These are phyloP conservation scores for Tupiocoris notatus DNA, from an alignment of 2,888 invertebrate genomes.

Conservation along the genomic window DNA sequence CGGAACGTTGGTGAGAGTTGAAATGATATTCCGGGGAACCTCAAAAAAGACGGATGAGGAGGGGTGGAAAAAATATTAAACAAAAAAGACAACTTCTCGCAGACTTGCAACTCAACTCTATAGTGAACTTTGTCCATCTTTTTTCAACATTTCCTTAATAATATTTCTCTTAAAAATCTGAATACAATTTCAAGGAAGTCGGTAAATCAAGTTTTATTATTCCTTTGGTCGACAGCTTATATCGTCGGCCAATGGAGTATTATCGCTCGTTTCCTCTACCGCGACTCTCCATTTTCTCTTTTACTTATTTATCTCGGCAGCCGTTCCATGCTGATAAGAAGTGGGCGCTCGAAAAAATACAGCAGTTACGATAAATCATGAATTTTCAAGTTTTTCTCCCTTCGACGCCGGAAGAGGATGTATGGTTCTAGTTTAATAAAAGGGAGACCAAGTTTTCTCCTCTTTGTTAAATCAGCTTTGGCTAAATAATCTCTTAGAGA, in stretches of 20 bases:
- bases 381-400: neutral
- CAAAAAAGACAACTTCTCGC: neutral
- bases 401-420: neutral
- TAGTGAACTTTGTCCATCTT: neutral
- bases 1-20: no score
- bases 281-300: neutral
- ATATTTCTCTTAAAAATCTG: neutral
- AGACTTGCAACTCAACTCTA: neutral
- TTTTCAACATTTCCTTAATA: neutral
- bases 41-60: neutral
- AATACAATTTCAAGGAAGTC: neutral
- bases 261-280: neutral
- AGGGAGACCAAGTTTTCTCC: neutral
- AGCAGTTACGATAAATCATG: neutral
- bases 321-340: neutral
- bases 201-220: neutral
- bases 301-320: neutral
- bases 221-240: neutral
- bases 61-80: no score
- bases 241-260: neutral
- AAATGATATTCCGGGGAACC: no score
- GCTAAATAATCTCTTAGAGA: no score
- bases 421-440: neutral
- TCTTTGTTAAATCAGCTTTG: no score
- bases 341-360: neutral